Evolutionary conservation across 2,113 vertebrate genomes (phyloP).

Genomic region (sheep (Ovis aries)): DNA sequence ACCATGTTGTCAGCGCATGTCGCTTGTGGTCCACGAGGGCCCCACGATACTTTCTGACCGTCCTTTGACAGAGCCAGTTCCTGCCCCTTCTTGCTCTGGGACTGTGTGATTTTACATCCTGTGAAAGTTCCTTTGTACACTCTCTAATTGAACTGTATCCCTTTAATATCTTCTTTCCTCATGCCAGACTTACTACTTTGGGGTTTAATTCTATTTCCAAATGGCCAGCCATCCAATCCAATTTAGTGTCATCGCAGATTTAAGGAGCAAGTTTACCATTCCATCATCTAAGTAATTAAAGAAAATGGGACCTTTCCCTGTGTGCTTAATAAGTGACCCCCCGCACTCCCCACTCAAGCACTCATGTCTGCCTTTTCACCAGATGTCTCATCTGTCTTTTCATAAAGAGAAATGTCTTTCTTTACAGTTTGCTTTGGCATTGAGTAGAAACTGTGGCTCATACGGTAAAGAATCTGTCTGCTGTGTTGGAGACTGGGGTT

Average conservation of each 20-base stretch:
- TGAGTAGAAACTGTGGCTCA: background rate
- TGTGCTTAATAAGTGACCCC: background rate
- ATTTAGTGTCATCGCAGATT: background rate
- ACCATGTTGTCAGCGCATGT: rapidly evolving
- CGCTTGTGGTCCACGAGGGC: background rate
- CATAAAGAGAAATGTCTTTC: background rate
- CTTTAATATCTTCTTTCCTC: background rate
- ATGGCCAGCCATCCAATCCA: background rate
- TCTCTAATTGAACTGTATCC: background rate
- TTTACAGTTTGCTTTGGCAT: background rate
- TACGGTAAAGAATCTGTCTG: background rate
- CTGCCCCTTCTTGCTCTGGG: background rate
- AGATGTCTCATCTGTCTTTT: background rate
- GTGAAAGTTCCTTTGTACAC: background rate
- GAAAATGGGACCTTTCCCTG: background rate
- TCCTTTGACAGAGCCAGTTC: background rate
- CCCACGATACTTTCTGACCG: background rate
- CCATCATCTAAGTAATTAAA: background rate
- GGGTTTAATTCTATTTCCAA: background rate
- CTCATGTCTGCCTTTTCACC: background rate
- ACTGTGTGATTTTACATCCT: background rate
- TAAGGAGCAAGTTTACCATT: background rate
- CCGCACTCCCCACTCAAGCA: background rate
- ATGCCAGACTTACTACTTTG: background rate
- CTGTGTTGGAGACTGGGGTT: background rate